Evolutionary conservation across 2,888 invertebrate genomes (phyloP).

Genomic region (Chloroclystis v-ata): DNA sequence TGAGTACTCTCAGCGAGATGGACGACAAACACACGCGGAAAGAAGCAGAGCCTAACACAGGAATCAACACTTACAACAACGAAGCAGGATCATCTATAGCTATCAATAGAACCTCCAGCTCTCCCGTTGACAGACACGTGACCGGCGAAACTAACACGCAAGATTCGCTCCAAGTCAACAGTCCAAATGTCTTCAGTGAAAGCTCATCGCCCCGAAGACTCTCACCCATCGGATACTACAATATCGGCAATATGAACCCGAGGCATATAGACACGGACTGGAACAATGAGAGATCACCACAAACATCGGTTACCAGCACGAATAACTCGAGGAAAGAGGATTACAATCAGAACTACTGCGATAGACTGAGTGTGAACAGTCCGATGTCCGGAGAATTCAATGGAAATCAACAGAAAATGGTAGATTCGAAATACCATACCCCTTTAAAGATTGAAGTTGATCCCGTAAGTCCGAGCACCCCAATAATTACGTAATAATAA

Average conservation of each 20-base stretch:
- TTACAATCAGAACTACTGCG: conserved; percentile 67
- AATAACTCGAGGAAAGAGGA: conserved; percentile 63
- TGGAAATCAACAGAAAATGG: conserved; percentile 55
- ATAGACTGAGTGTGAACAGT: conserved; percentile 57
- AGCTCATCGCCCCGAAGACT: conserved; percentile 63
- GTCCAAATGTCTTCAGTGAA: conserved; percentile 69
- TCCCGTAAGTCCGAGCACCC: conserved; percentile 76
- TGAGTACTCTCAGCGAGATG: conserved; percentile 66
- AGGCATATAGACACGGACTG: conserved; percentile 70
- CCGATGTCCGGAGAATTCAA: conserved; percentile 61
- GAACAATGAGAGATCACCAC: conserved; percentile 58
- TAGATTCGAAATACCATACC: conserved; percentile 62
- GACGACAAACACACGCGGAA: too few relatives aligned
- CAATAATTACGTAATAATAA: conserved; percentile 33
- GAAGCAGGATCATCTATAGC: conserved; percentile 48
- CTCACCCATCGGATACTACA: conserved; percentile 70
- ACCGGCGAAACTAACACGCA: conserved; percentile 52
- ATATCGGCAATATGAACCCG: conserved; percentile 75
- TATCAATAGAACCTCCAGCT: conserved; percentile 56
- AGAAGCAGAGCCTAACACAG: too few relatives aligned
- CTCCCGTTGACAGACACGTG: conserved; percentile 42
- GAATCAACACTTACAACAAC: too few relatives aligned
- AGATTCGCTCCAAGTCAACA: conserved; percentile 53
- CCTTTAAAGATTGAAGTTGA: conserved; percentile 83
- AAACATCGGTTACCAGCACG: conserved; percentile 53